Evolutionary conservation across 2,888 invertebrate genomes (phyloP), one percentile per base, ranked within the genome.

Genomic region (Pediacus dermestoides): DNA sequence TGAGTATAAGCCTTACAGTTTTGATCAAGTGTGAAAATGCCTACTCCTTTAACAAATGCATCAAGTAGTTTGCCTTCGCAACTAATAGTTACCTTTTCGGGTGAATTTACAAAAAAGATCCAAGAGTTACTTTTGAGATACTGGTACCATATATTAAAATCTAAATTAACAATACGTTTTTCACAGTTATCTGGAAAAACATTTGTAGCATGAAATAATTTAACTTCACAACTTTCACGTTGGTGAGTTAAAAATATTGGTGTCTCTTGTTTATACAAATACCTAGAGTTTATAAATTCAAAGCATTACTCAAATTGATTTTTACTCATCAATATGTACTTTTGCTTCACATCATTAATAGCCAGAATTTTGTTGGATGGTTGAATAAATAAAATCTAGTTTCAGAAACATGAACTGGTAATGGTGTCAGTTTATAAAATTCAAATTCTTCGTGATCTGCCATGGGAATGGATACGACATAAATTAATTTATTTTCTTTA

Each of bases 391-490:
- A 16, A 35, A 16, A 39, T 27, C n/a, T n/a, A n/a, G n/a, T n/a
- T n/a, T n/a, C n/a, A n/a, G n/a, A n/a, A n/a, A n/a, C n/a, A 26
- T 26, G 31, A 10, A 40, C 36, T 3, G 31, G 36, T 15, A 40
- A 23, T 6, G 40, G 36, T 16, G 36, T 37, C 30, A 40, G 22
- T 22, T 40, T 40, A 16, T 22, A 40, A 27, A n/a, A n/a, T n/a
- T n/a, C n/a, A n/a, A n/a, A n/a, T n/a, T n/a, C n/a, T n/a, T n/a
- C n/a, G n/a, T n/a, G n/a, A n/a, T n/a, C n/a, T n/a, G n/a, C n/a
- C n/a, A n/a, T n/a, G n/a, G n/a, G n/a, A n/a, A n/a, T n/a, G n/a
- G n/a, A n/a, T n/a, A n/a, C n/a, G n/a, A n/a, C n/a, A n/a, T n/a
- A n/a, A n/a, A n/a, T n/a, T n/a, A n/a, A n/a, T n/a, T n/a, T n/a